Evolutionary conservation across 2,113 vertebrate genomes (phyloP).

Genomic region (Naja naja): DNA sequence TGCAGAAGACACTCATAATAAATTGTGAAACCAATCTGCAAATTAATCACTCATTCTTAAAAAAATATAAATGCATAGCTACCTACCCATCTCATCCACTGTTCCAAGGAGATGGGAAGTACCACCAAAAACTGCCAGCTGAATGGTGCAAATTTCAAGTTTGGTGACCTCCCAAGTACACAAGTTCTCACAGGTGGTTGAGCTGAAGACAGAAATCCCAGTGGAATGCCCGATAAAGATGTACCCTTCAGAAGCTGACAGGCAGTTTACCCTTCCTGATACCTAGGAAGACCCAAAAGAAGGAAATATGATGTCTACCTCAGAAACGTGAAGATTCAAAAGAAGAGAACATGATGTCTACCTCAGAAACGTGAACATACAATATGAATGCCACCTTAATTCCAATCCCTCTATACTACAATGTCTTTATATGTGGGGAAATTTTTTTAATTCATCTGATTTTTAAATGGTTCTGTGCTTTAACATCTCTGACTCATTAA

Average conservation of each 20-base stretch:
- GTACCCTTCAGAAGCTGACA: constrained; percentile 72
- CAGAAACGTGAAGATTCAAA: background rate
- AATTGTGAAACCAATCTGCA: background rate
- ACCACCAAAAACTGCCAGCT: constrained; percentile 58
- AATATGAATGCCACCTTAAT: background rate
- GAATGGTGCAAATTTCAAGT: constrained; percentile 73
- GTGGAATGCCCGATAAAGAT: constrained; percentile 72
- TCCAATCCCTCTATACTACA: background rate
- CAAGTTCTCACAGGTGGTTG: constrained; percentile 31
- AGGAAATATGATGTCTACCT: constrained; percentile 3
- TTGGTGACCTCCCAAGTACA: constrained; percentile 70
- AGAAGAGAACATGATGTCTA: constrained; percentile 13
- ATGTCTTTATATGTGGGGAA: background rate
- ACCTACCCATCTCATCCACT: constrained; percentile 84
- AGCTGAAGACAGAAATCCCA: constrained; percentile 76
- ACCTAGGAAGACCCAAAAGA: constrained; percentile 68
- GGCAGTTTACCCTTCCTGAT: constrained; percentile 70
- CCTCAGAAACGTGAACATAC: background rate
- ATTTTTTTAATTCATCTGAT: background rate
- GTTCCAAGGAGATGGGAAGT: constrained; percentile 67
- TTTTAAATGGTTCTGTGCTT: background rate
- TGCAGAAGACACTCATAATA: background rate
- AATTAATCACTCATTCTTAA: background rate
- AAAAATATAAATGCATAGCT: background rate
- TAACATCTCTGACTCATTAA: background rate